A percentile compares a stretch with the other conserved stretches of the same genome.
These are phyloP conservation scores for Zaprionus lachaisei DNA, from an alignment of 1,140 invertebrate genomes.

Conservation along the genomic window DNA sequence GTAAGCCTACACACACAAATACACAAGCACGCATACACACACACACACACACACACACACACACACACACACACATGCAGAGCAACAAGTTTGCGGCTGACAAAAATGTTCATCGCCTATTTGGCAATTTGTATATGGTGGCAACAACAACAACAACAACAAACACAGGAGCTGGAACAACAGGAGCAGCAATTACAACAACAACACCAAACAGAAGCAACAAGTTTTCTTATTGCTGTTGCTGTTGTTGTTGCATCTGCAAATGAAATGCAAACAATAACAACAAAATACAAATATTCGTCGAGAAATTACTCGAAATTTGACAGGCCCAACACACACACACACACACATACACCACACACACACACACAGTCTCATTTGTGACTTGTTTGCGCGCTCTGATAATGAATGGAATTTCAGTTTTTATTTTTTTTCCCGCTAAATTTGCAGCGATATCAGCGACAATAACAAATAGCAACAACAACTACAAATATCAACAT, in stretches of 20 bases:
- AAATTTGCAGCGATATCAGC: conserved; percentile 47
- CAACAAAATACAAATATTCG: conserved; percentile 6
- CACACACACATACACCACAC: not conserved
- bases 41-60: conserved; percentile 1
- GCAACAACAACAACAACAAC: conserved; percentile 17
- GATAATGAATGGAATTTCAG: conserved; percentile 53
- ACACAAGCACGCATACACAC: conserved; percentile 22
- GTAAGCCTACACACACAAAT: conserved; percentile 54
- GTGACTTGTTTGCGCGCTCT: conserved; percentile 8
- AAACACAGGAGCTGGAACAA: not conserved
- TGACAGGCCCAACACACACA: conserved; percentile 17
- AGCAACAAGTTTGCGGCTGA: conserved; percentile 77
- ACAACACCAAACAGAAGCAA: conserved; percentile 26
- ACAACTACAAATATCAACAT: conserved; percentile 7
- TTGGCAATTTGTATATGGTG: conserved; percentile 47
- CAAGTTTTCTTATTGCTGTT: conserved; percentile 20
- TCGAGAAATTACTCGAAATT: conserved; percentile 44
- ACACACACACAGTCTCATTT: not conserved
- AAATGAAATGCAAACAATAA: not conserved
- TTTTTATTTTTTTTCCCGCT: conserved; percentile 45
- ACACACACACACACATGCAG: conserved; percentile 18
- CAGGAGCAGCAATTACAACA: conserved; percentile 3
- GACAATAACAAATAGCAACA: not conserved
- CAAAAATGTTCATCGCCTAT: conserved; percentile 77
- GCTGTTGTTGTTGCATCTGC: conserved; percentile 13